A percentile compares a stretch with the other conserved stretches of the same genome.
Conservation (phyloP, 2,888 invertebrate species). For the Pristionchus arcanus region DNA sequence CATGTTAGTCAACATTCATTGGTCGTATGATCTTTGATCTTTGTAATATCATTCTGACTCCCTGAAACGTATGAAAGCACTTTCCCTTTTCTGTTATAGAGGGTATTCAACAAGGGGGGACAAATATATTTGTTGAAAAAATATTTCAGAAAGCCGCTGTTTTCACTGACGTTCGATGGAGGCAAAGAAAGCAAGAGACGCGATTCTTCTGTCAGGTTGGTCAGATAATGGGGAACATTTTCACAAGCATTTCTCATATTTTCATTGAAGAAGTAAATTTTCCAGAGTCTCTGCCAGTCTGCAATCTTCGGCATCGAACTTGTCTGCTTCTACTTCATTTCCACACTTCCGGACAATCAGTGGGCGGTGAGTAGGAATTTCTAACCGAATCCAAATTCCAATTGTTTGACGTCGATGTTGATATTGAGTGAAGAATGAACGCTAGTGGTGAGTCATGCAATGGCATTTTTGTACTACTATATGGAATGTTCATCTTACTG, state of each 20-base stretch:
- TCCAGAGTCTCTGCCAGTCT: constrained; percentile 51
- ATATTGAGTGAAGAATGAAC: not conserved
- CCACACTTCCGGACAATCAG: not conserved
- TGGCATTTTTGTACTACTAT: not conserved
- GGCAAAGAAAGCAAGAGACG: constrained; percentile 26
- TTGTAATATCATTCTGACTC: no score
- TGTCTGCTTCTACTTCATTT: constrained; percentile 51
- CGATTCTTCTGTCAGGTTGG: constrained; percentile 43
- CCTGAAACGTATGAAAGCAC: no score
- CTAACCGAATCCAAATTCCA: no score
- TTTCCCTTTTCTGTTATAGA: no score
- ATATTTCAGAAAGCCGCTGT: constrained; percentile 21
- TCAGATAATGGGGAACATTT: no score
- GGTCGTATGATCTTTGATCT: no score
- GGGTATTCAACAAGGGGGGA: no score
- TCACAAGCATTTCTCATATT: no score
- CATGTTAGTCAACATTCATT: not conserved
- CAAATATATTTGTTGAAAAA: no score
- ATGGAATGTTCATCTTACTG: not conserved
- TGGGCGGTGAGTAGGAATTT: not conserved
- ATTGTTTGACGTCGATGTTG: no score
- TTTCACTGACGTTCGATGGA: not conserved
- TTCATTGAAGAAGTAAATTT: no score
- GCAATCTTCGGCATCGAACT: constrained; percentile 52
- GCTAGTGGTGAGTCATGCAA: not conserved